phyloP scores from a whole-genome alignment of 2,888 invertebrate species.

The Cotesia congregata region DNA sequence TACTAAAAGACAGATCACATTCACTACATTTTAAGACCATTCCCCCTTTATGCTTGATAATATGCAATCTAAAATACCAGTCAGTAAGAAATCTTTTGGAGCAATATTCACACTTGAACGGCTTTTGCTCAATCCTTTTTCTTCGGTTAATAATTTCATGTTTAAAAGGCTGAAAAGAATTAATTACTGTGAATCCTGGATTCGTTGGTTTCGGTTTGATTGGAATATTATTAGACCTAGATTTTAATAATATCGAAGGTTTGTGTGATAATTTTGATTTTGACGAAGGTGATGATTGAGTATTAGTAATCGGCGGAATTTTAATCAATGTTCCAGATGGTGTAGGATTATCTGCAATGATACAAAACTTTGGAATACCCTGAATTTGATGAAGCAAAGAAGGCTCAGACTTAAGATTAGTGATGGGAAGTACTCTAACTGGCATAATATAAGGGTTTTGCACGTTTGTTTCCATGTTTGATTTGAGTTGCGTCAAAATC shows the following conservation, averaged over 20 bases:
- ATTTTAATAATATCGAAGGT: neutral
- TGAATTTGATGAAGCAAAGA: constrained; percentile 62
- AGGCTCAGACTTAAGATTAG: constrained; percentile 61
- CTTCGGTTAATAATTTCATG: constrained; percentile 36
- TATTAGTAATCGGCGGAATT: constrained; percentile 22
- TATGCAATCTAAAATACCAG: constrained; percentile 65
- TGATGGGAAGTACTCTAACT: constrained; percentile 64
- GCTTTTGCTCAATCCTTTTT: constrained; percentile 47
- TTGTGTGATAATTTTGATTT: neutral
- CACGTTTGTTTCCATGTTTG: constrained; percentile 38
- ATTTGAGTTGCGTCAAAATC: constrained; percentile 2
- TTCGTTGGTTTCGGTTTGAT: neutral
- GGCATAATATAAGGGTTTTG: constrained; percentile 60
- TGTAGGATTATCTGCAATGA: constrained; percentile 58
- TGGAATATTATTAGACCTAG: neutral
- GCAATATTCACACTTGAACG: constrained; percentile 61
- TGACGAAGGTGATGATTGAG: neutral
- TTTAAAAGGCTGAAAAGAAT: neutral
- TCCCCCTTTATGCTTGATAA: constrained; percentile 61
- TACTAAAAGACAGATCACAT: constrained; percentile 60
- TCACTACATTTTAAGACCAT: constrained; percentile 57
- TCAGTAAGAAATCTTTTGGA: constrained; percentile 62
- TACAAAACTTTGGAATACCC: constrained; percentile 65
- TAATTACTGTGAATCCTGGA: neutral
- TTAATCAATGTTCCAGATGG: constrained; percentile 30